phyloP scores from a whole-genome alignment of 2,888 invertebrate genomes.

The Scaptomyza parva region DNA sequence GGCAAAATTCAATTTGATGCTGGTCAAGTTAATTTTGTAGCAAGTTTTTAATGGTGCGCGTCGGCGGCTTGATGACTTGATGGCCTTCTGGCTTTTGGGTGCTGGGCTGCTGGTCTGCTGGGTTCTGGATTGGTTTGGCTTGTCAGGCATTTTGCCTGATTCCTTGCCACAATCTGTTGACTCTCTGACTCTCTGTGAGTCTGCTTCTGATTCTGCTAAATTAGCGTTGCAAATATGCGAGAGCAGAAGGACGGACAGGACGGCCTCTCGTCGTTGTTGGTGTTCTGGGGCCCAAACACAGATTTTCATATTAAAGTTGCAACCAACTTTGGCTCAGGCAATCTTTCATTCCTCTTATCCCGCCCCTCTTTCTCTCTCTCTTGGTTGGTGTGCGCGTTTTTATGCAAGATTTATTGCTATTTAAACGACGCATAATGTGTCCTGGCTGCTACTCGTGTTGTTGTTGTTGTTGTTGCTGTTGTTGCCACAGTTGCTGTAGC shows the following conservation, averaged over 20 bases:
- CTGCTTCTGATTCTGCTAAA: slow-evolving; percentile 66
- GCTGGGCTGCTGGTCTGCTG: too few species aligned
- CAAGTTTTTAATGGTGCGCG: slow-evolving; percentile 61
- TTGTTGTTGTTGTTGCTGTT: slow-evolving; percentile 35
- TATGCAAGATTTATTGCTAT: slow-evolving; percentile 83
- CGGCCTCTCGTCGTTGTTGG: slow-evolving; percentile 48
- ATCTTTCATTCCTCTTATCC: not conserved
- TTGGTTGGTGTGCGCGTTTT: slow-evolving; percentile 57
- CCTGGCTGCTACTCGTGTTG: slow-evolving; percentile 54
- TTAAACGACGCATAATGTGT: slow-evolving; percentile 80
- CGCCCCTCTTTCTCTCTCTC: not conserved
- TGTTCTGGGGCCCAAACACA: slow-evolving; percentile 60
- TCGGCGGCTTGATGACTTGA: slow-evolving; percentile 50
- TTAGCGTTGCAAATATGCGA: slow-evolving; percentile 82
- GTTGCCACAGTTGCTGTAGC: slow-evolving; percentile 29
- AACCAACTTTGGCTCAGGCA: slow-evolving; percentile 49
- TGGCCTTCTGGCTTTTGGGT: slow-evolving; percentile 45
- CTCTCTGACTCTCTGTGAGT: slow-evolving; percentile 71
- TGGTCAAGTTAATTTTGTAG: slow-evolving; percentile 61
- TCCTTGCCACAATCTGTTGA: slow-evolving; percentile 47
- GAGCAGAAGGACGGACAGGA: slow-evolving; percentile 41
- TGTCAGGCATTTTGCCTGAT: slow-evolving; percentile 24
- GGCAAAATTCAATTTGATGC: slow-evolving; percentile 62
- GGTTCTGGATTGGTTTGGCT: slow-evolving; percentile 35
- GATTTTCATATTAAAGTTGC: slow-evolving; percentile 78